Percentiles rank a stretch among this genome's conserved stretches.
phyloP scores from a whole-genome alignment of 2,888 invertebrate species.

The Phania funesta region DNA sequence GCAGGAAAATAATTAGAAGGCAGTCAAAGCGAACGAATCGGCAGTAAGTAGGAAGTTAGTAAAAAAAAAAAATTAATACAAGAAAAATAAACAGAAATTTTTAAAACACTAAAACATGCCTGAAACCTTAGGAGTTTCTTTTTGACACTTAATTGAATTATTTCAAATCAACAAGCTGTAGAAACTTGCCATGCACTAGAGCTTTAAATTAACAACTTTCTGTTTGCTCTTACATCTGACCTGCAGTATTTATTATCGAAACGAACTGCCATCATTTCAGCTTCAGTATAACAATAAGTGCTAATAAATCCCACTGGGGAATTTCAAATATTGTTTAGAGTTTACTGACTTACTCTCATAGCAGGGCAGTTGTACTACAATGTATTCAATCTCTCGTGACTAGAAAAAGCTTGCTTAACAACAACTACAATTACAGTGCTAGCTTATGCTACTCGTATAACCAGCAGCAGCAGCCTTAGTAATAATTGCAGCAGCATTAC shows the following conservation, averaged over 20 bases:
- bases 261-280: slow-evolving; percentile 20
- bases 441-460: slow-evolving; percentile 7
- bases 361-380: background rate
- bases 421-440: slow-evolving; percentile 32
- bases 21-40: no score
- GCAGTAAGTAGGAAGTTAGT: no score
- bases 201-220: slow-evolving; percentile 12
- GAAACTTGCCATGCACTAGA: background rate
- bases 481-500: background rate
- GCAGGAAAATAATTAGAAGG: no score
- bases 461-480: background rate
- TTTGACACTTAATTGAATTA: slow-evolving; percentile 25
- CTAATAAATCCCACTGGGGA: slow-evolving; percentile 53
- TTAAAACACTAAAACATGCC: no score
- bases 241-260: slow-evolving; percentile 21
- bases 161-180: background rate
- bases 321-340: slow-evolving; percentile 39
- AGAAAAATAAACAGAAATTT: no score
- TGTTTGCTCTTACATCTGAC: slow-evolving; percentile 16
- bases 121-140: no score
- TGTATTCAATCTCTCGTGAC: slow-evolving; percentile 47
- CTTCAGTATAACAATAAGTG: slow-evolving; percentile 36
- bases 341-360: background rate
- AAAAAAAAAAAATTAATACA: no score
- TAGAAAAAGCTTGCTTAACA: slow-evolving; percentile 31